Conservation (phyloP, 2,113 vertebrate genomes). For the Mungos mungo region DNA sequence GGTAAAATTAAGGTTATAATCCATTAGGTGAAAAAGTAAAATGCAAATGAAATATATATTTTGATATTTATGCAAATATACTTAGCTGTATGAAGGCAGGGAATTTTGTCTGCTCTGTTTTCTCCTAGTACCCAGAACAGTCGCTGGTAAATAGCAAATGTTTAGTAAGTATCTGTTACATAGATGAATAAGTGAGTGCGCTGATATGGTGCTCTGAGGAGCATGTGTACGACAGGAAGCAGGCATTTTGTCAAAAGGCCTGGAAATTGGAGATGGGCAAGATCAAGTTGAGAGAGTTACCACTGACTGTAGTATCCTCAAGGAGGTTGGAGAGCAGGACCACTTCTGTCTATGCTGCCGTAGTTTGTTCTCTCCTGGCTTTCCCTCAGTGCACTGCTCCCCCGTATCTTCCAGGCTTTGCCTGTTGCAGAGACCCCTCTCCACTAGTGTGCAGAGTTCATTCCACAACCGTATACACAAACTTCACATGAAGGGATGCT, state of each 20-base stretch:
- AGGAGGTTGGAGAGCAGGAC: not conserved
- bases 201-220: not conserved
- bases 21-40: not conserved
- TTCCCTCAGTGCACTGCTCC: not conserved
- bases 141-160: not conserved
- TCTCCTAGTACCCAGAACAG: not conserved
- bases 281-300: not conserved
- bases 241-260: not conserved
- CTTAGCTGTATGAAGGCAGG: not conserved
- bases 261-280: not conserved
- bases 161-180: not conserved
- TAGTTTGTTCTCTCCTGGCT: not conserved
- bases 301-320: not conserved
- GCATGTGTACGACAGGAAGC: not conserved
- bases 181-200: not conserved
- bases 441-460: not conserved
- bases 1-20: not conserved
- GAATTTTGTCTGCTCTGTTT: not conserved
- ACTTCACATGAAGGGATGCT: not conserved
- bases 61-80: not conserved
- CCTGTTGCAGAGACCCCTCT: not conserved
- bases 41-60: not conserved
- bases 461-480: not conserved
- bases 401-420: not conserved
- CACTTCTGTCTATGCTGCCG: not conserved